Base-by-base conservation (phyloP, 2,888 invertebrate species). In the Linnaemya tessellans region DNA sequence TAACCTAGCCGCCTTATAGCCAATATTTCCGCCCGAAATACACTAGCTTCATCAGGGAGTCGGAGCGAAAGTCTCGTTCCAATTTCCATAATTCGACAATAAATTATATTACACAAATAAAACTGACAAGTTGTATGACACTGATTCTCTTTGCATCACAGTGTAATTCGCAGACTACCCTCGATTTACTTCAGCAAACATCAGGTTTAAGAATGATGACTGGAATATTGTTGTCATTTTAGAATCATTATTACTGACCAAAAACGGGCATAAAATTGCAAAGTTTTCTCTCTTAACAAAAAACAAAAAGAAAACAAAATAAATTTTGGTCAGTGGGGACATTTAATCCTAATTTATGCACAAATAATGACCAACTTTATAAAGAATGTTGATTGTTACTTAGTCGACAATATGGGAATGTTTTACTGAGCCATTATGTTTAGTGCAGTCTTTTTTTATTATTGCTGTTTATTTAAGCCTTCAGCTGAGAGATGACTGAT, bases 291-390 rank as follows among this genome's bases (percentile, higher is more conserved):
- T 60, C 18, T 10, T 41, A 58, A 49, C 8, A 35, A 20, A 7
- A 60, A 20, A n/a, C n/a, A n/a, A n/a, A n/a, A n/a, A n/a, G n/a
- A n/a, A 49, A 73, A 11, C 0, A 64, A 64, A n/a, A 41, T 46
- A 11, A 46, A 22, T 20, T 64, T 60, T 46, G 60, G 80, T 74
- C 74, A 60, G 70, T 82, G 67, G 80, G 58, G 80, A 75, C 75
- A 43, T 73, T 79, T 82, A 82, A 82, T 82, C 79, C 85, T 82
- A 85, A 82, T 85, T 85, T 85, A 85, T 85, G 82, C 85, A 75
- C 64, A 85, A 85, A 85, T 82, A 85, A 81, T 85, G 82, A 82
- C 79, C 79, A 60, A 71, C 74, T 85, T 82, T 65, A 30, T 46
- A 82, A 77, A 51, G 70, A 81, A 85, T 85, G 68, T 65, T 60